Evolutionary conservation across 2,113 vertebrate genomes (phyloP).

Genomic region (Lycocorax pyrrhopterus): DNA sequence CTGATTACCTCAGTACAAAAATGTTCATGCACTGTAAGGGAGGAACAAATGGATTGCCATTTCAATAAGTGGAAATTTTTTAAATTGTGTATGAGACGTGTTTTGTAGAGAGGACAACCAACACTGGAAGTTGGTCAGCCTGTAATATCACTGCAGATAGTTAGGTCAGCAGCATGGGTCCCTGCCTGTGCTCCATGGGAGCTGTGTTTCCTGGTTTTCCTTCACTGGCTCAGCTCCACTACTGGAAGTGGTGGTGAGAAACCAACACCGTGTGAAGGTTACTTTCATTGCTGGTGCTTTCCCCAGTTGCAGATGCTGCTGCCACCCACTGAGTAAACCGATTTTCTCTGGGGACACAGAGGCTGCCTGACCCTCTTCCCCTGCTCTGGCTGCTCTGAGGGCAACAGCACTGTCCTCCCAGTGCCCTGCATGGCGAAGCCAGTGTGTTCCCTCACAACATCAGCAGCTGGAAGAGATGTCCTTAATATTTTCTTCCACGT

Average conservation of each 20-base stretch:
- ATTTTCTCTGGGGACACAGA: neutral
- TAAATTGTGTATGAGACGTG: neutral
- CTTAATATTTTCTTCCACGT: neutral
- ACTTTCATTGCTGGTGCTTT: neutral
- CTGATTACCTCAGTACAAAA: slow-evolving; percentile 46
- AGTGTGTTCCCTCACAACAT: fast-evolving
- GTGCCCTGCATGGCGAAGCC: neutral
- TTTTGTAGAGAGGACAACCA: neutral
- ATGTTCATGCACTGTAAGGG: neutral
- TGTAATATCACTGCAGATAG: neutral
- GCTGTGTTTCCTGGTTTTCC: neutral
- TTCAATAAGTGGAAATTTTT: neutral
- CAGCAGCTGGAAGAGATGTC: neutral
- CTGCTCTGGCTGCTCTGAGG: fast-evolving
- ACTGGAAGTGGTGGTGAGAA: neutral
- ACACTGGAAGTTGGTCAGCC: neutral
- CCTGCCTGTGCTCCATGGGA: neutral
- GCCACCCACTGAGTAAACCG: fast-evolving
- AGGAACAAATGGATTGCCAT: neutral
- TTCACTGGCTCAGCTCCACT: neutral
- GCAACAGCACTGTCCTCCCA: neutral
- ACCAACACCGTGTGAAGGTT: neutral
- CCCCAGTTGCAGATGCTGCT: neutral
- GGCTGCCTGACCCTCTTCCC: neutral
- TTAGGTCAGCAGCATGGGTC: fast-evolving